These are phyloP conservation scores for Phalloptychus januarius DNA, from an alignment of 2,797 vertebrate species.

Conservation along the genomic window DNA sequence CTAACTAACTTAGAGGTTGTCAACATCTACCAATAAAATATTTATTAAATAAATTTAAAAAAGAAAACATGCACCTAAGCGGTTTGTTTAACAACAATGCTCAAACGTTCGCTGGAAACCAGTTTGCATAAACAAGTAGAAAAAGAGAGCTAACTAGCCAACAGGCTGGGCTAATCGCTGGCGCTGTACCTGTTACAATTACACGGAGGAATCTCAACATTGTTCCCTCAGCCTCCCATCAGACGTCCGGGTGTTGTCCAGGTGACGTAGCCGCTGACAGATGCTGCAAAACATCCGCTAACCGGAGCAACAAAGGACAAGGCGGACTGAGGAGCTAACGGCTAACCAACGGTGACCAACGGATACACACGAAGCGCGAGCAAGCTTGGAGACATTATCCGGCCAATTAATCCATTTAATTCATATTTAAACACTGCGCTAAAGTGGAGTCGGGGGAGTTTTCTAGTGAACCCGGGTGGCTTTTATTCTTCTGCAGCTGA, in stretches of 20 bases:
- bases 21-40: background rate
- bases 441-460: background rate
- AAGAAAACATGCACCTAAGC: too few relatives aligned
- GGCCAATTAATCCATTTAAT: background rate
- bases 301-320: conserved; percentile 4
- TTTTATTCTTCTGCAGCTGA: conserved; percentile 13
- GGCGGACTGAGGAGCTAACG: conserved; percentile 28
- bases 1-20: background rate
- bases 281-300: conserved; percentile 41
- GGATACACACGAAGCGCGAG: background rate
- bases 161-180: background rate
- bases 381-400: background rate
- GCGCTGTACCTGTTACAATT: conserved; percentile 63
- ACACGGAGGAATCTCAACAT: conserved; percentile 69
- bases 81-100: background rate
- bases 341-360: conserved; percentile 26
- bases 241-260: conserved; percentile 34
- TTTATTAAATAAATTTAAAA: background rate
- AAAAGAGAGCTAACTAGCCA: conserved; percentile 5
- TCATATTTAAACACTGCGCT: background rate
- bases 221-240: conserved; percentile 69
- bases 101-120: background rate
- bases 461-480: background rate
- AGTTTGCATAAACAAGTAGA: conserved; percentile 32
- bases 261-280: conserved; percentile 31